Evolutionary conservation across 1,140 invertebrate genomes (phyloP), one percentile per base, ranked within the genome.

Genomic region (Proales similis): DNA sequence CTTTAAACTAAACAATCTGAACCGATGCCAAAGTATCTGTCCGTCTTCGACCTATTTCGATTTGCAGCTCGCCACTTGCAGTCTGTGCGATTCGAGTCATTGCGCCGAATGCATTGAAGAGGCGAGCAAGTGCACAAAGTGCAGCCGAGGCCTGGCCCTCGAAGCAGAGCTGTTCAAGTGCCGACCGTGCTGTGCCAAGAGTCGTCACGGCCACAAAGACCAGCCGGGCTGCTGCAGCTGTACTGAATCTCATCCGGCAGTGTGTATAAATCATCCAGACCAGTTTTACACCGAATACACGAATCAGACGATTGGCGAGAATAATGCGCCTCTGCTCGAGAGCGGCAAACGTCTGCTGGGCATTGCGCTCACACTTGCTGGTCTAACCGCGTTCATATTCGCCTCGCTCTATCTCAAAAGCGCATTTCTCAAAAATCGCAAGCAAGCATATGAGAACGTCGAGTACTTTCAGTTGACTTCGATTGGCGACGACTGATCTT

Each of bases 21-120:
- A 66, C 5, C 14, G 45, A 42, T 81, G 80, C 63, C 69, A 67
- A n/a, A 66, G 63, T 11, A 72, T 79, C 17, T 88, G 86, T 70
- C 85, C 85, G 1, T 77, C 77, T 30, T 83, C 83, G 6, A 84
- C 82, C 68, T 86, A 81, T 71, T 81, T 82, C 0, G 85, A 87
- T 66, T 83, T 83, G 64, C 84, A 85, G 64, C 79, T 84, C 32
- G 79, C 82, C 49, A 26, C 46, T 24, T 65, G 64, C 30, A 30
- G 26, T 29, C 19, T 57, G 22, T 57, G 51, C n/a, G 45, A 57
- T 30, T 20, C 51, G 1, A 42, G 36, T 7, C 19, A 30, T 11
- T 57, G 51, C 45, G 7, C 36, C 7, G 14, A 9, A 7, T 57
- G 51, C 5, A 57, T 57, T n/a, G 30, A 38, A 27, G 32, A 1